These are phyloP conservation scores for Chromobotia macracanthus DNA, from an alignment of 2,797 vertebrate genomes.

Conservation along the genomic window DNA sequence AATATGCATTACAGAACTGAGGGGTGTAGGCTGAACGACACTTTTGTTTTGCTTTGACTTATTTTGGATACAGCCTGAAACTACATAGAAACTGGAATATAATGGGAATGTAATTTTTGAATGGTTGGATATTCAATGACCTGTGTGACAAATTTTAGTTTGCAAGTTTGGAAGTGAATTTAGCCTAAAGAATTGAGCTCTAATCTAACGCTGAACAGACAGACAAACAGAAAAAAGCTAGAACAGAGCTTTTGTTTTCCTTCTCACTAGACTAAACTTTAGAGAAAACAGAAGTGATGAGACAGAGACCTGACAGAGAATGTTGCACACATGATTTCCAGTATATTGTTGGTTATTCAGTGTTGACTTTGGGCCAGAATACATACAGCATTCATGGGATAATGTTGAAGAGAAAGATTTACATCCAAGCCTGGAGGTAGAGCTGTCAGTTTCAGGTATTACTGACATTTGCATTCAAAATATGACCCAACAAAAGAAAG, in stretches of 20 bases:
- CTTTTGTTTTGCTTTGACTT: neutral
- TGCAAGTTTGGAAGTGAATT: too few species aligned
- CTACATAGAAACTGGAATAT: neutral
- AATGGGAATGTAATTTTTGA: neutral
- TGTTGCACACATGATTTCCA: neutral
- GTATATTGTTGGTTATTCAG: constrained; percentile 4
- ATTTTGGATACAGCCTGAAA: neutral
- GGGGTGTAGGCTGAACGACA: constrained; percentile 1
- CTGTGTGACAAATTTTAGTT: neutral
- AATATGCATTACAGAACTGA: constrained; percentile 19
- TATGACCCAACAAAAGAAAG: constrained; percentile 24
- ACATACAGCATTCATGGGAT: neutral
- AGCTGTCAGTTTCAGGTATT: constrained; percentile 4
- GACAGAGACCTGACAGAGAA: constrained; percentile 6
- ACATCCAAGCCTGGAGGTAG: constrained; percentile 15
- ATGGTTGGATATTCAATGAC: neutral
- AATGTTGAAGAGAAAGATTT: neutral
- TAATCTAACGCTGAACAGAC: too few species aligned
- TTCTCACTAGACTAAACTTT: neutral
- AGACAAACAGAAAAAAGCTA: neutral
- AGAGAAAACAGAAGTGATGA: neutral
- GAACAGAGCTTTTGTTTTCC: neutral
- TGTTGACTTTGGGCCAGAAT: neutral
- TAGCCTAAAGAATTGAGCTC: neutral
- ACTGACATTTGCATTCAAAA: constrained; percentile 10